A percentile compares a stretch with the other conserved stretches of the same genome.
Conservation (phyloP, 2,888 invertebrate species). For the Phasia obesa region DNA sequence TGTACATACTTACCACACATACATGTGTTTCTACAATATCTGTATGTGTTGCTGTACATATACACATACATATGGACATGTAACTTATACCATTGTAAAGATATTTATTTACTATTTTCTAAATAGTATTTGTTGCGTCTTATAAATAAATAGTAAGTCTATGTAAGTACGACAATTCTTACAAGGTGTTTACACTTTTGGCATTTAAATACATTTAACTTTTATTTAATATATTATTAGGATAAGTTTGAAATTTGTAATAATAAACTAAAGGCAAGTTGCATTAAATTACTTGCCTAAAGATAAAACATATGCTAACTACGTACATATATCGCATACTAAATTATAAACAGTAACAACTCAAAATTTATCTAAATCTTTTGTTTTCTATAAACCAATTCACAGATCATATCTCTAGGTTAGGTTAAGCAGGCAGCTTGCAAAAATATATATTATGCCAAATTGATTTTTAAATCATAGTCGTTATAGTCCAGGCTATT, state of each 20-base stretch:
- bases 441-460: too few species aligned
- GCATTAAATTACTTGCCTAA: conserved; percentile 15
- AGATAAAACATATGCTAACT: too few species aligned
- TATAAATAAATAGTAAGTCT: conserved; percentile 3
- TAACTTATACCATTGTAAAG: not conserved
- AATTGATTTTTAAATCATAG: too few species aligned
- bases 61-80: not conserved
- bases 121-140: conserved; percentile 27
- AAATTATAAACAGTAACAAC: too few species aligned
- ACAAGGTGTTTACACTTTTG: conserved; percentile 63
- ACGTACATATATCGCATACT: too few species aligned
- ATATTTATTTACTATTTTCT: conserved; percentile 30
- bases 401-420: too few species aligned
- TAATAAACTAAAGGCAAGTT: conserved; percentile 26
- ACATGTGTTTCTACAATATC: not conserved
- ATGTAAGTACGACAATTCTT: conserved; percentile 29
- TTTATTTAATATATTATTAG: conserved; percentile 23
- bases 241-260: conserved; percentile 12
- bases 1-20: not conserved
- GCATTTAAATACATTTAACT: conserved; percentile 58
- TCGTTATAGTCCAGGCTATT: too few species aligned
- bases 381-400: too few species aligned
- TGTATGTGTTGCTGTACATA: too few species aligned
- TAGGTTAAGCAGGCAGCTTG: too few species aligned
- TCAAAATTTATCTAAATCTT: too few species aligned